Evolutionary conservation across 2,888 invertebrate species (phyloP).

Genomic region (Hemicrepidius hirtus): DNA sequence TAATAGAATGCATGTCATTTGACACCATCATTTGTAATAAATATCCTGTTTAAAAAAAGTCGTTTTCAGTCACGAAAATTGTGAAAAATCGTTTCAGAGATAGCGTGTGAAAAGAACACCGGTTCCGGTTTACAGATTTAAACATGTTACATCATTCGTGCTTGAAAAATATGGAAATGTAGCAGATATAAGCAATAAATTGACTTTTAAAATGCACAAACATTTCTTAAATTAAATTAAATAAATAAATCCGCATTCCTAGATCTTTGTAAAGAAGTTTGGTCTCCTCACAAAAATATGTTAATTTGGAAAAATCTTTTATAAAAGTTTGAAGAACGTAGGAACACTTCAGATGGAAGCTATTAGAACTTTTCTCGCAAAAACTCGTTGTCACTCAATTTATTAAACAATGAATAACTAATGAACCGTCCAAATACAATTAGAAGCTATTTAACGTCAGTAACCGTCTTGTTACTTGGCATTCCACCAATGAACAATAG

Average conservation of each 20-base stretch:
- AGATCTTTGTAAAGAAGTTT: too few relatives aligned
- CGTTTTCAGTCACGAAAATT: slow-evolving; percentile 28
- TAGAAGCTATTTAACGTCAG: slow-evolving; percentile 41
- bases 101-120: slow-evolving; percentile 25
- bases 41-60: slow-evolving; percentile 27
- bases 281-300: background rate
- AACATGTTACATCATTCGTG: slow-evolving; percentile 19
- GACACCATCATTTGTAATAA: slow-evolving; percentile 29
- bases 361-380: slow-evolving; percentile 20
- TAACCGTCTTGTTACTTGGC: slow-evolving; percentile 42
- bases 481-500: slow-evolving; percentile 44
- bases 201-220: too few relatives aligned
- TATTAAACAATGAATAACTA: slow-evolving; percentile 44
- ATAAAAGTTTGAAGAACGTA: slow-evolving; percentile 10
- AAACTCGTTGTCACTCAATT: slow-evolving; percentile 30
- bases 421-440: slow-evolving; percentile 43
- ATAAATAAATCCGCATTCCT: background rate
- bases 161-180: slow-evolving; percentile 18
- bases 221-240: too few relatives aligned
- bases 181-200: background rate
- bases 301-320: slow-evolving; percentile 1
- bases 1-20: slow-evolving; percentile 30
- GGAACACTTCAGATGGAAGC: background rate
- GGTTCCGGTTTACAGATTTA: slow-evolving; percentile 26
- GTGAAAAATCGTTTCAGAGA: slow-evolving; percentile 28